These are phyloP conservation scores for Phenacoccus solenopsis DNA, from an alignment of 1,140 invertebrate species.

Conservation along the genomic window DNA sequence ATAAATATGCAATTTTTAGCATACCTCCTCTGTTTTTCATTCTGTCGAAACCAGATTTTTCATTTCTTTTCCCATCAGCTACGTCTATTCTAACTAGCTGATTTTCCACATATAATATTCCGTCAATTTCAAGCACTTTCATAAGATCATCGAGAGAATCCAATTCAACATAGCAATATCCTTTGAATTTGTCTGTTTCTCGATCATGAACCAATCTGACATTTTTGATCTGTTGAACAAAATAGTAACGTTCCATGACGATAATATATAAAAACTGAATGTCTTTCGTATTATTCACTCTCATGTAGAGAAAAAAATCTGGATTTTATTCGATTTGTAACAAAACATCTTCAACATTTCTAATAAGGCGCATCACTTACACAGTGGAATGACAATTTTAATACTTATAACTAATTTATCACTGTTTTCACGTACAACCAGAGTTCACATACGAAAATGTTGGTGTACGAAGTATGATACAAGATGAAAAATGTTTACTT, in stretches of 20 bases:
- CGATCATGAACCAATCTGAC: slow-evolving; percentile 84
- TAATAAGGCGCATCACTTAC: no score
- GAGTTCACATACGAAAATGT: no score
- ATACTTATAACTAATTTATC: no score
- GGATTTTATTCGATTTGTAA: no score
- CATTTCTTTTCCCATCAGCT: slow-evolving; percentile 69
- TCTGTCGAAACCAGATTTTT: slow-evolving; percentile 39
- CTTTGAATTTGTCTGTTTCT: slow-evolving; percentile 89
- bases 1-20: not conserved
- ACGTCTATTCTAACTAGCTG: slow-evolving; percentile 57
- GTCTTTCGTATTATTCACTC: no score
- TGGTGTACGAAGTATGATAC: no score
- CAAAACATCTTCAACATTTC: no score
- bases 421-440: no score
- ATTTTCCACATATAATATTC: slow-evolving; percentile 52
- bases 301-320: no score
- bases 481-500: slow-evolving; percentile 24
- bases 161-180: slow-evolving; percentile 95
- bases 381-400: no score
- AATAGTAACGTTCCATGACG: not conserved
- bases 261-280: no score
- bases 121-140: slow-evolving; percentile 66
- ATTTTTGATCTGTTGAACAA: slow-evolving; percentile 46
- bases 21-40: slow-evolving; percentile 32
- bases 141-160: slow-evolving; percentile 66